Percentiles rank a stretch among this genome's conserved stretches.
These are phyloP conservation scores for Drosophila nasuta DNA, from an alignment of 1,140 invertebrate species.

Conservation along the genomic window DNA sequence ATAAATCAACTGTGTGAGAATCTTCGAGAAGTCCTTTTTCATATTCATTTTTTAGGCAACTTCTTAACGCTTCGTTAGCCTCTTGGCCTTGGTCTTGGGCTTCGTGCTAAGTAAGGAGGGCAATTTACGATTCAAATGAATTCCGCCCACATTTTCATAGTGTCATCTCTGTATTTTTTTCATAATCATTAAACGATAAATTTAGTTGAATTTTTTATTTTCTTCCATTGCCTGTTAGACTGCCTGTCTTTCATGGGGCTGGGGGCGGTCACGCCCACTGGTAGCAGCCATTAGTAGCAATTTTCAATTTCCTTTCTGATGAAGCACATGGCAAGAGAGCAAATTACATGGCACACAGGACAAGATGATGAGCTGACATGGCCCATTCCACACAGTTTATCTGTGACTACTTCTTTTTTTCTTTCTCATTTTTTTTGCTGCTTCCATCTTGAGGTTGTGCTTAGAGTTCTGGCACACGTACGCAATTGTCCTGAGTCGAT, in stretches of 20 bases:
- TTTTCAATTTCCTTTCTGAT: constrained; percentile 85
- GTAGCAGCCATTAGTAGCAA: constrained; percentile 77
- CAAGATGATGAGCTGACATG: constrained; percentile 57
- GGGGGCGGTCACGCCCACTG: constrained; percentile 58
- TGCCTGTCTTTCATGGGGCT: constrained; percentile 20
- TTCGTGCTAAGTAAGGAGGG: constrained; percentile 49
- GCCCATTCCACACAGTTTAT: constrained; percentile 41
- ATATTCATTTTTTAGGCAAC: constrained; percentile 17
- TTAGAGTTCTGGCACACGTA: constrained; percentile 60
- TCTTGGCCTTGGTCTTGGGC: constrained; percentile 35
- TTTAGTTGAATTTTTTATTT: constrained; percentile 35
- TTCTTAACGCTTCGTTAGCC: constrained; percentile 67
- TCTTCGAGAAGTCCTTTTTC: neutral
- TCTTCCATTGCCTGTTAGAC: neutral
- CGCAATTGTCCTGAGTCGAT: constrained; percentile 77
- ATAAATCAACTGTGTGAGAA: constrained; percentile 59
- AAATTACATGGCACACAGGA: constrained; percentile 80
- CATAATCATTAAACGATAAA: constrained; percentile 72
- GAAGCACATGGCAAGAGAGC: constrained; percentile 84
- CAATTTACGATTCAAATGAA: constrained; percentile 76
- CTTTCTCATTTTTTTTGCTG: constrained; percentile 25
- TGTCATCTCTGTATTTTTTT: constrained; percentile 66
- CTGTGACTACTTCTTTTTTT: constrained; percentile 9
- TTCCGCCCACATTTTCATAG: constrained; percentile 77
- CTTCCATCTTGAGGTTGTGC: constrained; percentile 27